Evolutionary conservation across 2,113 vertebrate genomes (phyloP), one percentile per base, ranked within the genome.

Genomic region (Gallinago undulata): DNA sequence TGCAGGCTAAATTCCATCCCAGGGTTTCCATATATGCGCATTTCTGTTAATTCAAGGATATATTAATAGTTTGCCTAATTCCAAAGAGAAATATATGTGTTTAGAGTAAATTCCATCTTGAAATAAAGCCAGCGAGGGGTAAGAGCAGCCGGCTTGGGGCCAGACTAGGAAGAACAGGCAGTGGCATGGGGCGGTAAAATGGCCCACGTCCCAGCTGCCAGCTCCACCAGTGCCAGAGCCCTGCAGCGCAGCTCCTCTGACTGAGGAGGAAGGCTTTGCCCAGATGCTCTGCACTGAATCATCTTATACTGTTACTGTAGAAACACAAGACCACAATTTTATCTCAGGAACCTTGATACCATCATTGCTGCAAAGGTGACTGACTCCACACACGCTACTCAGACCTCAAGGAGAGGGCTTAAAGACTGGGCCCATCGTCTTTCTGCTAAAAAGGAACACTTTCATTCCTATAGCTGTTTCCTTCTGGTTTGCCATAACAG

Each of bases 301-400:
- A 5, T 39, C 9, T 30, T 37, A 21, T 7, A 35, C 7, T 28
- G 13, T 35, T 62, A 19, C 27, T 62, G 69, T 31, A n/a, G 28
- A 74, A 91, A 83, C 10, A 14, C 5, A 9, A 41, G 84, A 69
- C 1, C 6, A 19, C 22, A n/a, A 1, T 19, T 76, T 77, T 67
- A 14, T 55, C 14, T 83, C 27, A 53, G 74, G 66, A 85, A 18
- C 13, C 22, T 57, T 57, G 21, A 14, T 13, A 5, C 10, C 5
- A 9, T 35, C 50, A 55, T 62, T 19, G 31, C 43, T n/a, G 45
- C 19, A 60, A 19, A 85, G n/a, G 17, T 30, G 66, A 59, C 24
- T 56, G 66, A 59, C 24, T 56, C 23, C 35, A 23, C 0, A 0
- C 0, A 0, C 12, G 15, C 15, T 41, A 31, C 39, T 37, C 23